Evolutionary conservation across 2,888 invertebrate species (phyloP), one percentile per base, ranked within the genome.

Genomic region (Dolichomitus sp.): DNA sequence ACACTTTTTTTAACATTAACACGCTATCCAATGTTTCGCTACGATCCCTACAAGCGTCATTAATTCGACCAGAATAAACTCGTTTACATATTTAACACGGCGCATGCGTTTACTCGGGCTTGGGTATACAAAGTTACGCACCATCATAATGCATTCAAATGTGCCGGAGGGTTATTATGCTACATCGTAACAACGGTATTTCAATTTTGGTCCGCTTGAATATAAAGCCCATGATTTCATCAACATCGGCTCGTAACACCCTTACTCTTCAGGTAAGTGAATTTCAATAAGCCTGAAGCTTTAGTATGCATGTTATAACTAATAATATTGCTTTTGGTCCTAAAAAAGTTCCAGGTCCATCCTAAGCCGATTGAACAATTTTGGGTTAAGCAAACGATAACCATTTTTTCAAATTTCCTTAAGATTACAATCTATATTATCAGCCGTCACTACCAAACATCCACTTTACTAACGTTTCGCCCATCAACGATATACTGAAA

Each of bases 31-130:
- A 17, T 33, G 33, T 59, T 59, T 30, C 40, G 33, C 23, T 23
- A 23, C 14, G 33, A 33, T 30, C 14, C 23, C 59, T 27, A 61
- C 59, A 48, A 30, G 33, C 17, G 19, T 72, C 45, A 72, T 72
- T 70, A 57, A 54, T 70, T 59, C 42, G 42, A 6, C 17, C 50
- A n/a, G 57, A 59, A 68, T 45, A 76, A 42, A 50, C 75, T 23
- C 11, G 30, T 76, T 57, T 66, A 42, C 45, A 75, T 65, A 65
- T 17, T 65, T 75, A 66, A 52, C 65, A 17, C 19, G 33, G 42
- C 30, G 48, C 54, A 54, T 17, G 12, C 27, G 27, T 63, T 75
- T 54, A 42, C 52, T 30, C 54, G 65, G 30, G 52, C 54, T 52
- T n/a, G 54, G 3, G 40, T 27, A 52, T 23, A 69, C 52, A 69